phyloP scores from a whole-genome alignment of 1,140 invertebrate genomes.

The Heliconius congener region DNA sequence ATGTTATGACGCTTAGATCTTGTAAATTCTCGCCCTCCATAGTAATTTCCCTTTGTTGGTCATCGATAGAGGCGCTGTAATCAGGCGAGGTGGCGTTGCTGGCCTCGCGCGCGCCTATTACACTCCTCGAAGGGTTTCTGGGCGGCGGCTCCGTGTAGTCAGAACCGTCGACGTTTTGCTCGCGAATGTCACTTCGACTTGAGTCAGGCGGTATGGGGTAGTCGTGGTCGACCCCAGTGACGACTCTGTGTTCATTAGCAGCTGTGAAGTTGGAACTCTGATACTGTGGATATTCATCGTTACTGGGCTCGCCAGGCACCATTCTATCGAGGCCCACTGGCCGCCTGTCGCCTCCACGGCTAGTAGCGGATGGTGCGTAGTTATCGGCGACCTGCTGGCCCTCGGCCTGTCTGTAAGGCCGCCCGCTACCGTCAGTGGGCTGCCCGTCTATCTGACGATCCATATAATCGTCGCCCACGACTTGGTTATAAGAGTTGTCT shows the following conservation, averaged over 20 bases:
- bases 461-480: conserved; percentile 69
- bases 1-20: conserved; percentile 72
- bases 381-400: conserved; percentile 72
- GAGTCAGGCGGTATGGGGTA: conserved; percentile 55
- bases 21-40: conserved; percentile 83
- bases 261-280: conserved; percentile 52
- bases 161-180: conserved; percentile 78
- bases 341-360: conserved; percentile 57
- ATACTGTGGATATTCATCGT: conserved; percentile 67
- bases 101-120: conserved; percentile 60
- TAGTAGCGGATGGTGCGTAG: conserved; percentile 55
- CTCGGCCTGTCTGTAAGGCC: conserved; percentile 72
- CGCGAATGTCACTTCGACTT: conserved; percentile 60
- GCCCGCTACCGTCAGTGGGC: conserved; percentile 61
- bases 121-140: conserved; percentile 63
- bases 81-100: conserved; percentile 55
- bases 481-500: conserved; percentile 64
- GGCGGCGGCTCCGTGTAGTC: conserved; percentile 70
- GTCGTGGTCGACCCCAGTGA: conserved; percentile 77
- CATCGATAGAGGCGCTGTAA: conserved; percentile 57
- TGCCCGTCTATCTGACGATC: conserved; percentile 77
- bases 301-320: conserved; percentile 77
- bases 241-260: conserved; percentile 73
- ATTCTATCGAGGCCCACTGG: conserved; percentile 76
- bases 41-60: conserved; percentile 79